Conservation (phyloP, 2,888 invertebrate species). For the Limnephilus lunatus region DNA sequence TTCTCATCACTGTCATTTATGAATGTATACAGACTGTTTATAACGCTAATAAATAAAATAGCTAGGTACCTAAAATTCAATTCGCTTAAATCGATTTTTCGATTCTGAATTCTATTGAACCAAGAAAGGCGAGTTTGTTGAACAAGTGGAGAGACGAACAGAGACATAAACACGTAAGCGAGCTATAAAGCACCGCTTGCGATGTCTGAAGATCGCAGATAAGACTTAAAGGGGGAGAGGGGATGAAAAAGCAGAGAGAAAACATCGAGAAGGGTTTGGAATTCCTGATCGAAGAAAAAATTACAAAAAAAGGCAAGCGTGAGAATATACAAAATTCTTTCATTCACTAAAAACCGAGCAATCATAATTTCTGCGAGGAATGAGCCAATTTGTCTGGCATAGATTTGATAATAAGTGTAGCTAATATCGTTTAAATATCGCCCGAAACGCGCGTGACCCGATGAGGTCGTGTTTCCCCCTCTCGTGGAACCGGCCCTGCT, state of each 20-base stretch:
- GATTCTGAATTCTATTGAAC: background rate
- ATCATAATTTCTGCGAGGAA: conserved; percentile 25
- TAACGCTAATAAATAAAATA: no score
- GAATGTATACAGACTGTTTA: no score
- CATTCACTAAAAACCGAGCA: background rate
- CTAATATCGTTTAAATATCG: conserved; percentile 1
- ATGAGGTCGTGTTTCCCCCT: conserved; percentile 35
- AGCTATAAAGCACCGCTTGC: background rate
- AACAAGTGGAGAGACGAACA: background rate
- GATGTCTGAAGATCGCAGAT: background rate
- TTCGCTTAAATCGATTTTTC: background rate
- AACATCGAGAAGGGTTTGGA: background rate
- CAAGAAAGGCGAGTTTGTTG: background rate
- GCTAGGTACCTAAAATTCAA: background rate
- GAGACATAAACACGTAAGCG: background rate
- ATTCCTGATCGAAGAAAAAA: background rate
- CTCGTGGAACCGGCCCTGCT: background rate
- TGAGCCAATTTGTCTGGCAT: conserved; percentile 20
- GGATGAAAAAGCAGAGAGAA: background rate
- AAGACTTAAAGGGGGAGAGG: background rate
- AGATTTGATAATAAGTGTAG: conserved; percentile 33
- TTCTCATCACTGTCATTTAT: no score
- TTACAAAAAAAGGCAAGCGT: background rate
- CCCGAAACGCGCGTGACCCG: conserved; percentile 23
- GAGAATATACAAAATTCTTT: background rate